Conservation (phyloP, 2,888 invertebrate species). For the Desoria tigrina region DNA sequence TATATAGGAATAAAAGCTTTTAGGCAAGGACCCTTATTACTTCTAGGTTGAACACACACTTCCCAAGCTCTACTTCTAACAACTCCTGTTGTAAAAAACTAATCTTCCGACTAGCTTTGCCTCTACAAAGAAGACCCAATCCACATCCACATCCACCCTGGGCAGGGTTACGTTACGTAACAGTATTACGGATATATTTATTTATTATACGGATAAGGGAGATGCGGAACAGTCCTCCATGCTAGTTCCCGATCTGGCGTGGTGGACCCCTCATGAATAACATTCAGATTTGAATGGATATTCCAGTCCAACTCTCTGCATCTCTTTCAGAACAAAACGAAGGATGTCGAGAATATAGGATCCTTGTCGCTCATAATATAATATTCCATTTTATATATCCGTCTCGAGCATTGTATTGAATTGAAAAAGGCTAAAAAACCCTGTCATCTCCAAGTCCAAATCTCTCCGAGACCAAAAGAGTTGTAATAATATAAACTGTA, state of each 20-base stretch:
- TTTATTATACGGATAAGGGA: no score
- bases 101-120: neutral
- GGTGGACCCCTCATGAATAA: no score
- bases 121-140: no score
- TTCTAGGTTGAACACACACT: neutral
- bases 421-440: neutral
- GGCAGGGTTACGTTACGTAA: no score
- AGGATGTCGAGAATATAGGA: neutral
- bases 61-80: neutral
- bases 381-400: neutral
- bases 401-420: neutral
- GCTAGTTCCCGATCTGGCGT: no score
- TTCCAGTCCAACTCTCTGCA: neutral
- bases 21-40: neutral
- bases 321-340: neutral
- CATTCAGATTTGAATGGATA: neutral
- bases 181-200: no score
- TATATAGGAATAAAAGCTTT: neutral
- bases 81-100: neutral
- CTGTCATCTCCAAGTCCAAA: conserved; percentile 3
- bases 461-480: neutral
- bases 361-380: neutral
- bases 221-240: no score
- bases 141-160: no score
- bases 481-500: neutral